Evolutionary conservation across 2,113 vertebrate genomes (phyloP), one percentile per base, ranked within the genome.

Genomic region (Macquaria ambigua): DNA sequence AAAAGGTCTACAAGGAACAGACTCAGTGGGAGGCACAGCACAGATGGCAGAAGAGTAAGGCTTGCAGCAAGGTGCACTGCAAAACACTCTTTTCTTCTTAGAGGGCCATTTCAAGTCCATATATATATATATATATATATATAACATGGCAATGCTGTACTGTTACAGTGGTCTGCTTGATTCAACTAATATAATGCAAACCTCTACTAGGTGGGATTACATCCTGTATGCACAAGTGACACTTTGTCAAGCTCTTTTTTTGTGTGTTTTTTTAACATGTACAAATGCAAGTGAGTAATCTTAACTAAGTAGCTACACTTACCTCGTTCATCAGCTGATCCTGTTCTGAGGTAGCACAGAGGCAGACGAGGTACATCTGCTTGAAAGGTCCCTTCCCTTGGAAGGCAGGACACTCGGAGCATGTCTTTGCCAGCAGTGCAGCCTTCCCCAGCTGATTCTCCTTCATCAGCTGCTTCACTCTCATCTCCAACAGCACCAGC

Each of bases 381-480:
- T 96, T 98, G 93, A 99, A 99, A 93, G 95, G 94, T 72, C 96
- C 97, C 93, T 96, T 97, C 74, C 92, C 94, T 81, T 96, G 94
- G 89, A 99, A 96, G 89, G 94, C 95, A n/a, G 95, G 94, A 79
- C 96, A 95, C 77, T 99, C 96, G 15, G 95, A 95, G 93, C 98
- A 99, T 21, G 96, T 92, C 94, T 97, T 98, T 86, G 98, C 98
- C 93, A 99, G 93, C 86, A 94, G 91, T 46, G 97, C 97, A 74
- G 98, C 98, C 94, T 96, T 96, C 0, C 75, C 95, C 87, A 97
- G 90, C 74, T 96, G 94, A 93, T 95, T 96, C 81, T 96, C 95
- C 95, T 99, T 99, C 88, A 99, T 97, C 77, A 99, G 96, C 82
- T 97, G 97, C 86, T 98, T 99, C 90, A 99, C 96, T 90, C 98